These are phyloP conservation scores for Elysia chlorotica DNA, from an alignment of 1,140 invertebrate genomes.

Conservation along the genomic window DNA sequence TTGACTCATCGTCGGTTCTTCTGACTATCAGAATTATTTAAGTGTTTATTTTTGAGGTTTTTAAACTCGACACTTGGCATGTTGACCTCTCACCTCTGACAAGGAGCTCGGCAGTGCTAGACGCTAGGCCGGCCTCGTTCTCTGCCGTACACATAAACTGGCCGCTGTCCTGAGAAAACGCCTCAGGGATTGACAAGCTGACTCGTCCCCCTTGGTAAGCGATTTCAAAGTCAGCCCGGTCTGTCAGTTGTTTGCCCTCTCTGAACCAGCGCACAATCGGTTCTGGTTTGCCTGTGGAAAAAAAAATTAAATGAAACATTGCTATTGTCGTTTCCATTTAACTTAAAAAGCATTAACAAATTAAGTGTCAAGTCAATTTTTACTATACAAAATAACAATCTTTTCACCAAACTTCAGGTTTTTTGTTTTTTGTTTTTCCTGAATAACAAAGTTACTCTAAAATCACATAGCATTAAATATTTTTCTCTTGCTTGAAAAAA, in stretches of 20 bases:
- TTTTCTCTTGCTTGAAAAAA: too few relatives aligned
- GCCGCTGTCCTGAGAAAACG: constrained; percentile 86
- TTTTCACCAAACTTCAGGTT: too few relatives aligned
- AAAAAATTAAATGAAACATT: not conserved
- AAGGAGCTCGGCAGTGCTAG: constrained; percentile 58
- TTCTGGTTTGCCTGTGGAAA: constrained; percentile 80
- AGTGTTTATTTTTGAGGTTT: too few relatives aligned
- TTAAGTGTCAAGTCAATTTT: too few relatives aligned
- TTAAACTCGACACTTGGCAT: too few relatives aligned
- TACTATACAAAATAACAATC: too few relatives aligned
- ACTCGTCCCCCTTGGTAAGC: constrained; percentile 52
- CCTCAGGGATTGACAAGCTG: constrained; percentile 65
- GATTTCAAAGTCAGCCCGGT: constrained; percentile 57
- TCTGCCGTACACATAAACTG: constrained; percentile 91
- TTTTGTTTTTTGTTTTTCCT: too few relatives aligned
- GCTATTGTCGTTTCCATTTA: not conserved
- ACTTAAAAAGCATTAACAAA: too few relatives aligned
- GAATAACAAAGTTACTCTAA: too few relatives aligned
- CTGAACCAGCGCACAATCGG: constrained; percentile 97
- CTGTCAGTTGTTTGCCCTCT: constrained; percentile 75
- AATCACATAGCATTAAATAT: too few relatives aligned
- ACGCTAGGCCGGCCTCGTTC: constrained; percentile 84
- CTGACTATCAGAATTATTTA: too few relatives aligned
- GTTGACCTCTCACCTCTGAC: constrained; percentile 69
- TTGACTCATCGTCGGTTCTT: too few relatives aligned